These are phyloP conservation scores for Allenopithecus nigroviridis DNA, from an alignment of 2,797 vertebrate species.

Conservation along the genomic window DNA sequence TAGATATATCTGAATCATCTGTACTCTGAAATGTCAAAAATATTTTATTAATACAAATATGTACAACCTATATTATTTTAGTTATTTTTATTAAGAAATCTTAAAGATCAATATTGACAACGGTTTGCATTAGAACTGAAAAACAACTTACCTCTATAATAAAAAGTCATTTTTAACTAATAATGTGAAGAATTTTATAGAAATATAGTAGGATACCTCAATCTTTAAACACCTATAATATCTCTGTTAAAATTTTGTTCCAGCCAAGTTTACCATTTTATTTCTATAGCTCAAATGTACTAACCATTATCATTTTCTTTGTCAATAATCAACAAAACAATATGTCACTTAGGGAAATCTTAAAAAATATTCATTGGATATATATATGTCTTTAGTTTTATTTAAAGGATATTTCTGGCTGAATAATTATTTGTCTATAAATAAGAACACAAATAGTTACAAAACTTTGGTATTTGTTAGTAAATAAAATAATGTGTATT, in stretches of 20 bases:
- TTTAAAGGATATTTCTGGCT: not conserved
- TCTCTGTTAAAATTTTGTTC: not conserved
- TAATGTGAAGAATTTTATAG: not conserved
- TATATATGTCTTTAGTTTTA: not conserved
- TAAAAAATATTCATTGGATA: constrained; percentile 9
- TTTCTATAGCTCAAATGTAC: not conserved
- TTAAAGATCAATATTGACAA: not conserved
- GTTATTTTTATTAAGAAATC: constrained; percentile 11
- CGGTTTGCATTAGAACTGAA: not conserved
- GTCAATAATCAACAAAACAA: not conserved
- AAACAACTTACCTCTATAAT: not conserved
- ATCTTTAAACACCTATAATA: not conserved
- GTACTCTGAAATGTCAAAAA: constrained; percentile 88
- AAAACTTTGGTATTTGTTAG: not conserved
- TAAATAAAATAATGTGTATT: not conserved
- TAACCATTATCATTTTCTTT: not conserved
- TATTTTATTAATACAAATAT: constrained; percentile 47
- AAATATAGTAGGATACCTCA: not conserved
- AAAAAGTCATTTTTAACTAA: constrained; percentile 34
- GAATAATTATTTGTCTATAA: not conserved
- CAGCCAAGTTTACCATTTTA: not conserved
- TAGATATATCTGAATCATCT: constrained; percentile 92
- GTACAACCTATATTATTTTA: not conserved
- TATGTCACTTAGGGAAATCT: not conserved
- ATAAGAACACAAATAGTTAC: not conserved